Conservation (phyloP, 2,797 vertebrate species). For the Perodicticus potto region DNA sequence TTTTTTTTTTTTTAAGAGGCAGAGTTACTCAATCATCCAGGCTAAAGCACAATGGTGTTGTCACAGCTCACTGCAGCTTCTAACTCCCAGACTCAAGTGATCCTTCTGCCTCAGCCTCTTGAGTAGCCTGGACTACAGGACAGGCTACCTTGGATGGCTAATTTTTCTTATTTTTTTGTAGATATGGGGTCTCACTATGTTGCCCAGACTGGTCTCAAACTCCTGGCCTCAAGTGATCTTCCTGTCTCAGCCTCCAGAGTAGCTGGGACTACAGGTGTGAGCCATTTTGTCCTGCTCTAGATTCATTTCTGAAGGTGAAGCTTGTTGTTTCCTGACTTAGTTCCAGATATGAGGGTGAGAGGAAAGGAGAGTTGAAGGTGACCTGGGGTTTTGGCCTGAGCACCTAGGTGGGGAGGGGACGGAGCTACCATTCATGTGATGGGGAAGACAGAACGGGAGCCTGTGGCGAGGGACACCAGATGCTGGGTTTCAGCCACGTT, state of each 20-base stretch:
- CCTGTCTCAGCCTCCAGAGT: not conserved
- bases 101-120: not conserved
- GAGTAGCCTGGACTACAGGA: not conserved
- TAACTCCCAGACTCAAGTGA: not conserved
- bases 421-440: not conserved
- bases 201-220: not conserved
- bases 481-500: too few relatives aligned
- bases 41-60: too few relatives aligned
- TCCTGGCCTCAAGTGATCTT: not conserved
- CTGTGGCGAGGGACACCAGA: not conserved
- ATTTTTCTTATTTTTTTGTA: not conserved
- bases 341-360: not conserved
- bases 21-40: too few relatives aligned
- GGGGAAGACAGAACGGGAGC: not conserved
- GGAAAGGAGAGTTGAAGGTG: not conserved
- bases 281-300: not conserved
- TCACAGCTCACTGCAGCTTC: not conserved
- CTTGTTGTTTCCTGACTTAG: not conserved
- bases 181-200: not conserved
- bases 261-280: not conserved
- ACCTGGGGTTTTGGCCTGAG: not conserved
- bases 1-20: too few relatives aligned
- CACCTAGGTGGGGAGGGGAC: not conserved
- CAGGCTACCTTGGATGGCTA: rapidly evolving
- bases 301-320: not conserved